Evolutionary conservation across 53 echinoderm and acorn worm genomes (phyloP), one percentile per base, ranked within the genome.

Genomic region (Astropecten irregularis): DNA sequence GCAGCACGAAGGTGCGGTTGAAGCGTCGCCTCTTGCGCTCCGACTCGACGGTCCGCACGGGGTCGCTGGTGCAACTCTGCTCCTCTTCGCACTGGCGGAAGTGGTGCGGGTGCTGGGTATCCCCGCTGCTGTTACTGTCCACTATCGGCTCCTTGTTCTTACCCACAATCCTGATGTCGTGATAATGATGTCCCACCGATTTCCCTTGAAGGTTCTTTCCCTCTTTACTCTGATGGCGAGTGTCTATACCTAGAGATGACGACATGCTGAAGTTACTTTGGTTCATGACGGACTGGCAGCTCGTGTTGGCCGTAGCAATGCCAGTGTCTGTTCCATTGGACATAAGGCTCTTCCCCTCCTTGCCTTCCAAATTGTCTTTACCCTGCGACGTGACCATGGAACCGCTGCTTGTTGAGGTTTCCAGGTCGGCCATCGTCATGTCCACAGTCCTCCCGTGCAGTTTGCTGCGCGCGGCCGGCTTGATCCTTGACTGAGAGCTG

Each of bases 1-100:
- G 83, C 26, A 93, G 73, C 0, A 87, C 76, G 58, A 95, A 93
- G 10, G 95, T 95, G 11, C 95, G 59, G 40, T 87, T 84, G 71
- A 95, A 95, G 15, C 95, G 88, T 37, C 87, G 87, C 47, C 92
- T 54, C 55, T 95, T 95, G 4, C 86, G 50, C 33, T 90, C 90
- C 0, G 73, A 73, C 15, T 73, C 55, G 21, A 25, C 35, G 6
- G 53, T 34, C 10, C 73, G 52, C 9, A 18, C 15, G 0, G 54
- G 49, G 15, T 73, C 73, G 22, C 54, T 35, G 3, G 23, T 4
- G 26, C 35, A 52, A 35, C 11, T 53, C 9, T 53, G 52, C 26
- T 53, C 27, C 54, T 21, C 73, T 42, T 42, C 42, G 42, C 42
- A 42, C 42, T 42, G 42, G n/a, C n/a, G 27, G 7, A 50, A 50